A percentile compares a stretch with the other conserved stretches of the same genome.
These are phyloP conservation scores for Villa cingulata DNA, from an alignment of 2,888 invertebrate genomes.

Conservation along the genomic window DNA sequence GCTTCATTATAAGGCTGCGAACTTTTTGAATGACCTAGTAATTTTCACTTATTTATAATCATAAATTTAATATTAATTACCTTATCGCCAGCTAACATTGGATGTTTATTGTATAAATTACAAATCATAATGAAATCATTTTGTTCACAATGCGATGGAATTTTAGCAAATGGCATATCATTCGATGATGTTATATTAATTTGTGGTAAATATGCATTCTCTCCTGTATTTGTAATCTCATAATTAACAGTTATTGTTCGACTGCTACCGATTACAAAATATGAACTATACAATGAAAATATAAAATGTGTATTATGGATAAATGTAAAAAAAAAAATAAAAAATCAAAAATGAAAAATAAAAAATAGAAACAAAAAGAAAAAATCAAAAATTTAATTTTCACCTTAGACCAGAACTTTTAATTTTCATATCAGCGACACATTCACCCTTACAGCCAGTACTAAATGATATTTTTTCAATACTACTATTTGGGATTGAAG, in stretches of 20 bases:
- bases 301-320: not conserved
- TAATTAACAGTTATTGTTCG: slow-evolving; percentile 28
- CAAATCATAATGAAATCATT: slow-evolving; percentile 24
- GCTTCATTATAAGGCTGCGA: no score
- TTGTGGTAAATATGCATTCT: slow-evolving; percentile 39
- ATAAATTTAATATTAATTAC: not conserved
- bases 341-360: not conserved
- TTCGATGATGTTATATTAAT: slow-evolving; percentile 36
- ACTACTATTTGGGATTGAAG: slow-evolving; percentile 26
- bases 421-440: slow-evolving; percentile 31
- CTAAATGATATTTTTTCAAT: slow-evolving; percentile 32
- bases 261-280: slow-evolving; percentile 30
- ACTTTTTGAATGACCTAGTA: no score
- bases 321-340: not conserved
- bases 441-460: slow-evolving; percentile 32
- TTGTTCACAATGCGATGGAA: slow-evolving; percentile 27
- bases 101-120: slow-evolving; percentile 28
- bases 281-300: slow-evolving; percentile 23
- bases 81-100: slow-evolving; percentile 23
- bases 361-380: not conserved
- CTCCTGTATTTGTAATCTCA: slow-evolving; percentile 35
- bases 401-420: slow-evolving; percentile 24
- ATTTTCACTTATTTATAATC: not conserved
- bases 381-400: not conserved
- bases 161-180: slow-evolving; percentile 28